Base-by-base conservation (phyloP, 2,888 invertebrate genomes). In the Andrena minutula region DNA sequence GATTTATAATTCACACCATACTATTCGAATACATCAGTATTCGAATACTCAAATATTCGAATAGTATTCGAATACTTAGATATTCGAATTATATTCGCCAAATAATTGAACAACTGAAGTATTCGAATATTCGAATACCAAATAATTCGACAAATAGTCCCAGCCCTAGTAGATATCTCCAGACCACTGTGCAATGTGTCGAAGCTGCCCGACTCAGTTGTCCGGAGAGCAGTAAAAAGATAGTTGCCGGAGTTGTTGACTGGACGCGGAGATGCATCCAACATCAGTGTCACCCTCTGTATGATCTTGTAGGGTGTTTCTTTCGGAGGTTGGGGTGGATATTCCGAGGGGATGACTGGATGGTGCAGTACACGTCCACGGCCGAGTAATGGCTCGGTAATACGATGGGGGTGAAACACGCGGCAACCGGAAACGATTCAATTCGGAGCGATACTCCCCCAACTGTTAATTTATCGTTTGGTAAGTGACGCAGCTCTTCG, bases 341-440 rank as follows among this genome's bases (percentile, higher is more conserved):
- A 66, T 75, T 32, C 5, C 63, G 60, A 71, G 79, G 80, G 81
- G 84, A 74, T 82, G 83, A 82, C 84, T 79, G 78, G 75, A 83
- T 79, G 83, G 73, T 79, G 70, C 68, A 56, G 83, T 75, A 77
- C 88, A 41, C 80, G 70, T 80, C 82, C 79, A 65, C 68, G 75
- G 76, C 86, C 89, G 86, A 87, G 90, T 93, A 93, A 93, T 93
- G 91, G 91, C 89, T 91, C 88, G 90, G 91, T 93, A 93, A 93
- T 93, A 92, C 79, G 90, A 88, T 87, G 84, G 90, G 91, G 90
- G 76, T 70, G 82, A 75, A 75, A 74, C 92, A 91, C 92, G 91
- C 90, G 92, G 86, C 91, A 79, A 92, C 91, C 92, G 92, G 93
- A 93, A 93, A 92, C 92, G 90, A 92, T 92, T 93, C 93, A 93